A percentile compares a stretch with the other conserved stretches of the same genome.
phyloP scores from a whole-genome alignment of 2,888 invertebrate genomes.

The Agriotes lineatus region DNA sequence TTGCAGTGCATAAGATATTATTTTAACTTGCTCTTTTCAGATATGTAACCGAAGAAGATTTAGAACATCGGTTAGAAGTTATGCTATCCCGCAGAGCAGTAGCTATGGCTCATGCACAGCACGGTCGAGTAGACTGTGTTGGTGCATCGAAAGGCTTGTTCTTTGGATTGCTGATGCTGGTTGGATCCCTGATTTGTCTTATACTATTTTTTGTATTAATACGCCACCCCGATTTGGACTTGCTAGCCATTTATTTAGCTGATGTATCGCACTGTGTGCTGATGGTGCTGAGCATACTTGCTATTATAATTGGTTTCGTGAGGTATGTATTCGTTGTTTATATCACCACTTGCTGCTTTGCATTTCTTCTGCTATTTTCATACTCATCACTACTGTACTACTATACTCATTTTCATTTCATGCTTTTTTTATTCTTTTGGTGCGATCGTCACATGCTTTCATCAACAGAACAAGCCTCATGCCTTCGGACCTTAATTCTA shows the following conservation, averaged over 20 bases:
- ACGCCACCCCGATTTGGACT: slow-evolving; percentile 84
- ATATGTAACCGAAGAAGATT: slow-evolving; percentile 82
- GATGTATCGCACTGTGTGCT: slow-evolving; percentile 92
- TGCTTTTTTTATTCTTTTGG: slow-evolving; percentile 50
- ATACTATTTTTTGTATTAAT: slow-evolving; percentile 96
- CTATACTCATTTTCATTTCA: slow-evolving; percentile 43
- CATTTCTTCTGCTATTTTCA: not conserved
- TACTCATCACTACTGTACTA: not conserved
- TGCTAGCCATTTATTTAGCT: slow-evolving; percentile 90
- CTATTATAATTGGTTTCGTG: slow-evolving; percentile 91
- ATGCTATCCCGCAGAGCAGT: slow-evolving; percentile 90
- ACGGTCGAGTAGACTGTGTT: slow-evolving; percentile 92
- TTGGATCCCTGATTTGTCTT: slow-evolving; percentile 91
- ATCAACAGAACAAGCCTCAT: slow-evolving; percentile 57
- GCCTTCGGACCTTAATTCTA: slow-evolving; percentile 65
- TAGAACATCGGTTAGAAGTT: slow-evolving; percentile 89
- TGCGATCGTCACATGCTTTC: slow-evolving; percentile 38
- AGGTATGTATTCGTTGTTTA: slow-evolving; percentile 70
- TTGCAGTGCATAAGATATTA: too few species aligned
- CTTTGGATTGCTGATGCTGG: slow-evolving; percentile 89
- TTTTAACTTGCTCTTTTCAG: too few species aligned
- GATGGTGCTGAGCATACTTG: slow-evolving; percentile 89
- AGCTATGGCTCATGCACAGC: slow-evolving; percentile 84
- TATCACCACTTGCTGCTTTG: not conserved
- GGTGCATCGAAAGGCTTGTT: slow-evolving; percentile 95